Evolutionary conservation across 2,797 vertebrate species (phyloP).

Genomic region (Hypotaenidia okinawae): DNA sequence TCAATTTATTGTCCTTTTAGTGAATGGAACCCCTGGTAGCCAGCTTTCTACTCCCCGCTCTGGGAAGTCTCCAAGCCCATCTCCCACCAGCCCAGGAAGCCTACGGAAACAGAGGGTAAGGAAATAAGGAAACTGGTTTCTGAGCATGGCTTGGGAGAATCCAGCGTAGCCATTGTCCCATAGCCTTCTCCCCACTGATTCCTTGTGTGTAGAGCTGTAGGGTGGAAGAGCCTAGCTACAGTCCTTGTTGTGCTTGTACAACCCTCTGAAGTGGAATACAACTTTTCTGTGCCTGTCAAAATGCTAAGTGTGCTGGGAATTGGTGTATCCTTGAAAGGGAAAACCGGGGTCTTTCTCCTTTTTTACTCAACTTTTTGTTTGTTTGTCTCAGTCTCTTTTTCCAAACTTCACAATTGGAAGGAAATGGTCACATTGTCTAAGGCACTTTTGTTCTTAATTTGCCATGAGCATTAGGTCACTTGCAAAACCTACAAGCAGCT

Average conservation of each 20-base stretch:
- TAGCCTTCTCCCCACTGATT: background rate
- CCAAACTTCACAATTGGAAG: background rate
- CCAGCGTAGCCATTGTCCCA: background rate
- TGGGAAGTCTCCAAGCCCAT: slow-evolving; percentile 95
- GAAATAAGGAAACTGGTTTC: slow-evolving; percentile 47
- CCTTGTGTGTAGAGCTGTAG: background rate
- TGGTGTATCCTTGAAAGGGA: background rate
- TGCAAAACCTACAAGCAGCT: background rate
- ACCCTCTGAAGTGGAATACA: background rate
- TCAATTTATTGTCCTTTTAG: slow-evolving; percentile 73
- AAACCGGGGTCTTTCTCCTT: background rate
- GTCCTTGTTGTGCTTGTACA: background rate
- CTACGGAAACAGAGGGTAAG: slow-evolving; percentile 94
- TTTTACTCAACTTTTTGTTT: background rate
- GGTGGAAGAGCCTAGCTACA: background rate
- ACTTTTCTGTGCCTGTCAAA: slow-evolving; percentile 9
- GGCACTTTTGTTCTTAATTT: background rate
- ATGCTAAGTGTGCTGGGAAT: background rate
- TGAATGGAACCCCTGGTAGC: slow-evolving; percentile 96
- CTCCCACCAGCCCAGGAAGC: slow-evolving; percentile 95
- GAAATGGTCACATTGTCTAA: background rate
- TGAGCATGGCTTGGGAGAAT: slow-evolving; percentile 26
- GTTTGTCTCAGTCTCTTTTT: too few species aligned
- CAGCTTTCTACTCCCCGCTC: slow-evolving; percentile 97
- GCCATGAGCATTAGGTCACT: background rate